These are phyloP conservation scores for Brachirus orientalis DNA, from an alignment of 2,113 vertebrate species.

Conservation along the genomic window DNA sequence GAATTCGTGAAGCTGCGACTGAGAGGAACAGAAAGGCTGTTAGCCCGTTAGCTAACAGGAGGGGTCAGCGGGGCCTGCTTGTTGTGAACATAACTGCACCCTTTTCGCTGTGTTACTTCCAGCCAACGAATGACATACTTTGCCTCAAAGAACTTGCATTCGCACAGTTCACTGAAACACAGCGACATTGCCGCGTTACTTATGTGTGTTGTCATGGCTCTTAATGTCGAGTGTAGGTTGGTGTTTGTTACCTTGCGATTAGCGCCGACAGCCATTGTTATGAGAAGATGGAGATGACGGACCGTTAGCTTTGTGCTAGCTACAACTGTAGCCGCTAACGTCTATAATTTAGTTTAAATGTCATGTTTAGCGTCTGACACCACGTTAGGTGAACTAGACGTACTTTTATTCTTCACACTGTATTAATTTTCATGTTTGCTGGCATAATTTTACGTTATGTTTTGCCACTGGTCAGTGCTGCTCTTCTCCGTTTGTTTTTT, in stretches of 20 bases:
- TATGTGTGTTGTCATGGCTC: slow-evolving; percentile 57
- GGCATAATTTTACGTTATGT: neutral
- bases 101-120: slow-evolving; percentile 62
- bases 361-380: neutral
- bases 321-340: slow-evolving; percentile 24
- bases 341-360: neutral
- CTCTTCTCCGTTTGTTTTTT: no score
- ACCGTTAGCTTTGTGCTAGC: slow-evolving; percentile 64
- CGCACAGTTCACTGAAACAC: neutral
- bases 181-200: neutral
- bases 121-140: slow-evolving; percentile 11
- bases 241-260: slow-evolving; percentile 60
- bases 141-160: neutral
- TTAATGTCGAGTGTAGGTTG: slow-evolving; percentile 27
- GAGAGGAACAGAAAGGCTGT: slow-evolving; percentile 57
- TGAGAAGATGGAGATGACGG: slow-evolving; percentile 66
- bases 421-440: neutral
- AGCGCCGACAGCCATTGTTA: slow-evolving; percentile 79
- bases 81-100: slow-evolving; percentile 76
- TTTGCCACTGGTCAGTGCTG: neutral
- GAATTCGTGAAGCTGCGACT: slow-evolving; percentile 41
- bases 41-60: slow-evolving; percentile 62
- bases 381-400: neutral
- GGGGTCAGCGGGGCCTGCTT: slow-evolving; percentile 73
- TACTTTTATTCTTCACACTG: neutral